Conservation (phyloP, 1,140 invertebrate genomes). For the Hylyphantes graminicola region DNA sequence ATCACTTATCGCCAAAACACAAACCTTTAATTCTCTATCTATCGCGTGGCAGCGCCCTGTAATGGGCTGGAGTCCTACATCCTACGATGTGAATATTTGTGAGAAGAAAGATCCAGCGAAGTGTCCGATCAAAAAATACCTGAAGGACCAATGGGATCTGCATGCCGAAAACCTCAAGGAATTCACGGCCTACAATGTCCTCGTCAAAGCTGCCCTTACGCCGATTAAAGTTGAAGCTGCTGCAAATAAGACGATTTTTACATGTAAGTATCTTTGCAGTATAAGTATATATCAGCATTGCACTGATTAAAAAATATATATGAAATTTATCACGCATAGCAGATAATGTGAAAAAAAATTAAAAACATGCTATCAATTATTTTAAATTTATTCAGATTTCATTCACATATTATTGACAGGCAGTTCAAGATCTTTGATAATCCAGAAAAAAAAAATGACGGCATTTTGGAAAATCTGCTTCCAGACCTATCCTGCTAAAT, state of each 20-base stretch:
- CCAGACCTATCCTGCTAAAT: too few species aligned
- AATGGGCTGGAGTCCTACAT: constrained; percentile 7
- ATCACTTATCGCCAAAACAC: background rate
- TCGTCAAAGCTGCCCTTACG: background rate
- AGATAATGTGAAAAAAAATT: too few species aligned
- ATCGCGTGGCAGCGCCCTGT: background rate
- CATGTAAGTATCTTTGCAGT: background rate
- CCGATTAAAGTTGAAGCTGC: background rate
- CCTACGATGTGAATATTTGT: constrained; percentile 6
- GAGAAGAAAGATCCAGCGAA: background rate
- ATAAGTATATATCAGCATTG: too few species aligned
- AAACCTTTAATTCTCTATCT: constrained; percentile 9
- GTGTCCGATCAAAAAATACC: background rate
- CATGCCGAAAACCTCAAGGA: background rate
- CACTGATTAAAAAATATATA: too few species aligned
- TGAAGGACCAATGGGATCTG: background rate
- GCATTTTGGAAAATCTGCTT: too few species aligned
- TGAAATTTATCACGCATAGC: too few species aligned
- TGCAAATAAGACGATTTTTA: background rate
- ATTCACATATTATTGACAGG: too few species aligned
- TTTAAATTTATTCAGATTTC: too few species aligned
- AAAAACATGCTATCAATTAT: too few species aligned
- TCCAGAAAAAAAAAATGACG: too few species aligned
- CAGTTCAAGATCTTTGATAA: too few species aligned
- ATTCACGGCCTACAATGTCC: constrained; percentile 24